Evolutionary conservation across 2,797 vertebrate genomes (phyloP).

Genomic region (Poeciliopsis infans): DNA sequence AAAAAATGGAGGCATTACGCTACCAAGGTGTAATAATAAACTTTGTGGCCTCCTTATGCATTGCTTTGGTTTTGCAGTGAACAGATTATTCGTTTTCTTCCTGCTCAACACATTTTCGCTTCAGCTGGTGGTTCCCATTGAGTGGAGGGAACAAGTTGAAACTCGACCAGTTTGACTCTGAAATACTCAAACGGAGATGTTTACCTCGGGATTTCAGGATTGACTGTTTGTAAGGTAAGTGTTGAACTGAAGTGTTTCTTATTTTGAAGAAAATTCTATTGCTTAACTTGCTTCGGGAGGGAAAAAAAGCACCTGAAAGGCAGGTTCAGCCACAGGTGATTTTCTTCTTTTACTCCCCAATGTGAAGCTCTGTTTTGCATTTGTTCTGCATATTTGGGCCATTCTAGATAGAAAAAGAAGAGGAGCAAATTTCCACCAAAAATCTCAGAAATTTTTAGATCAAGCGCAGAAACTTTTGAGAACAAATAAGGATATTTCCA

Average conservation of each 20-base stretch:
- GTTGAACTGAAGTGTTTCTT: background rate
- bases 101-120: background rate
- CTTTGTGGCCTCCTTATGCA: background rate
- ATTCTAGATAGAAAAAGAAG: too few relatives aligned
- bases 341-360: constrained; percentile 6
- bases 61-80: background rate
- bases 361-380: background rate
- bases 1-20: background rate
- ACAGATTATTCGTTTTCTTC: background rate
- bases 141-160: background rate
- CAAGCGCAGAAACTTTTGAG: too few relatives aligned
- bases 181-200: background rate
- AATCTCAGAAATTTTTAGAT: too few relatives aligned
- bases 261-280: background rate
- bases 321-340: background rate
- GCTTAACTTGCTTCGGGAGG: background rate
- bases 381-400: too few relatives aligned
- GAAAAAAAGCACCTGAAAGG: background rate
- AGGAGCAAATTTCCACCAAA: too few relatives aligned
- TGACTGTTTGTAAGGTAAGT: background rate
- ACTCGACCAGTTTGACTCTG: background rate
- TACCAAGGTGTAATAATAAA: background rate
- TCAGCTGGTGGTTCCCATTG: background rate
- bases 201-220: background rate
- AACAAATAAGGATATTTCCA: too few relatives aligned